phyloP scores from a whole-genome alignment of 2,888 invertebrate species.

The Synanthedon andrenaeformis region DNA sequence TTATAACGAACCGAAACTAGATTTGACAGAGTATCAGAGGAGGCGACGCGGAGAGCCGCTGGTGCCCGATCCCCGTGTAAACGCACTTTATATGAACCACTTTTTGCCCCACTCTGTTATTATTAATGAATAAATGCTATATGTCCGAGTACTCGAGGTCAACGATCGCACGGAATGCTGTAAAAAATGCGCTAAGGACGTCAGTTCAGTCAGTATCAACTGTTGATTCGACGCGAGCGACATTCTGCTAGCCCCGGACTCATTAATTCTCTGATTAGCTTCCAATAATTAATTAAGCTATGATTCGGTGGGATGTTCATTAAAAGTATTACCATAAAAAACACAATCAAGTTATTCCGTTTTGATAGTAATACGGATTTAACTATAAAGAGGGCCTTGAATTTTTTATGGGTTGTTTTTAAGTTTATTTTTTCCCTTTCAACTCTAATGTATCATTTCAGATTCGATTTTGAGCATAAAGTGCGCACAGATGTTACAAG shows the following conservation, averaged over 20 bases:
- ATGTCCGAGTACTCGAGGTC: slow-evolving; percentile 56
- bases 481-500: no score
- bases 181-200: slow-evolving; percentile 64
- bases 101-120: slow-evolving; percentile 53
- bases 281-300: slow-evolving; percentile 34
- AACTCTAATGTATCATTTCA: no score
- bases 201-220: slow-evolving; percentile 43
- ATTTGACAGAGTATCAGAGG: slow-evolving; percentile 45
- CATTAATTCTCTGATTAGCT: slow-evolving; percentile 43
- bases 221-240: slow-evolving; percentile 20
- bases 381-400: neutral
- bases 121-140: slow-evolving; percentile 59
- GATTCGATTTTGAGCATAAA: no score
- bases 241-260: slow-evolving; percentile 25
- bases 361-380: neutral
- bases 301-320: slow-evolving; percentile 13
- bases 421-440: no score
- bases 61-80: slow-evolving; percentile 24
- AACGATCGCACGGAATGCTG: slow-evolving; percentile 55
- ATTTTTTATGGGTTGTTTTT: neutral
- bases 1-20: slow-evolving; percentile 52
- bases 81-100: slow-evolving; percentile 49
- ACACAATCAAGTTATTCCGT: neutral
- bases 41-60: slow-evolving; percentile 12
- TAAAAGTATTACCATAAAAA: slow-evolving; percentile 7